Evolutionary conservation across 1,140 invertebrate genomes (phyloP), one percentile per base, ranked within the genome.

Genomic region (Achatina immaculata): DNA sequence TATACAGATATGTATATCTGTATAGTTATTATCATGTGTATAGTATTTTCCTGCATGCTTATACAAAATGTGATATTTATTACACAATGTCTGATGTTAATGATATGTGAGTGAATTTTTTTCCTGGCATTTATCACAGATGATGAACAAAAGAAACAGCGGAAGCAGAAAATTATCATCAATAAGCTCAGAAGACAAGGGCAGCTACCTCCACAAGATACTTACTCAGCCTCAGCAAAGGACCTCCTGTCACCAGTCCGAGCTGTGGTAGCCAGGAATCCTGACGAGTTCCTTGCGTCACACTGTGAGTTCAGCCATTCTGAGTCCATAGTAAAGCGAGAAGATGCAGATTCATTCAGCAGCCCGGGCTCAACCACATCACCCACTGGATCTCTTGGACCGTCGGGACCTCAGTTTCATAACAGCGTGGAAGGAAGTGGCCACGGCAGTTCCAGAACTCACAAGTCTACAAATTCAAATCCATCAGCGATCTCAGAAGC

Each of bases 121-220:
- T n/a, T n/a, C n/a, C n/a, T n/a, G n/a, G n/a, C n/a, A n/a, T n/a
- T 14, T 31, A 6, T n/a, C 82, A 0, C 83, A 90, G 88, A 87
- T 84, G 88, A 89, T 58, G 95, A 98, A 86, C 97, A 98, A 85
- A 97, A 98, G 89, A 94, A 95, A 16, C 92, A 95, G 40, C 98
- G 99, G 86, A 93, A 96, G 78, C 93, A 95, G 76, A 98, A 98
- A 91, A 97, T 98, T 78, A 95, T 97, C 88, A 95, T 95, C 86
- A 99, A 99, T 88, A 93, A 96, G 77, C 93, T 95, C 51, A 84
- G 87, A 16, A 84, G 88, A 42, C 84, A 87, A 78, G 88, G 89
- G 0, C 83, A 86, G 28, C 34, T 86, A 28, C 83, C 86, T 24
- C 83, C 84, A 1, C 85, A 89, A 48, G 88, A 89, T 24, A 84